Evolutionary conservation across 1,140 invertebrate species (phyloP).

Genomic region (Drosophila pruinosa): DNA sequence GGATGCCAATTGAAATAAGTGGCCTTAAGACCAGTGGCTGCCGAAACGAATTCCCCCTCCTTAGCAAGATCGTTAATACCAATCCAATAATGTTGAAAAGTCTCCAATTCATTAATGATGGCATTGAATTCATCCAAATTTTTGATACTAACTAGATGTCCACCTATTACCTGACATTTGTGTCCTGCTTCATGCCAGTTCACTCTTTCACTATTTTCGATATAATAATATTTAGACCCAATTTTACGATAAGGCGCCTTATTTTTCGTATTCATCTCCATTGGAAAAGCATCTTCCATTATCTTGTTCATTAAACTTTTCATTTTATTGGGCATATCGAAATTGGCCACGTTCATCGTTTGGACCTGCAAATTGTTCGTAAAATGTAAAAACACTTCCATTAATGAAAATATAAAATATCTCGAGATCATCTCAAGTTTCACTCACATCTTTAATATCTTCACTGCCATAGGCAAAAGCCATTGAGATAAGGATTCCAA

Average conservation of each 20-base stretch:
- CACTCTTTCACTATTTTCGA: not conserved
- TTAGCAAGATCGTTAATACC: slow-evolving; percentile 5
- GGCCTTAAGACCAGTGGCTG: not conserved
- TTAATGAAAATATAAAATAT: no score
- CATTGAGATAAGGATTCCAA: no score
- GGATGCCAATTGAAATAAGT: not conserved
- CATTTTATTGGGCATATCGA: no score
- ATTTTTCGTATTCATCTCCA: no score
- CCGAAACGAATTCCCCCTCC: not conserved
- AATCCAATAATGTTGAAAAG: slow-evolving; percentile 3
- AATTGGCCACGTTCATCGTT: no score
- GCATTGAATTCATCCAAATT: not conserved
- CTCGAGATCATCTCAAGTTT: not conserved
- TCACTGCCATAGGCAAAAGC: not conserved
- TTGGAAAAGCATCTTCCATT: no score
- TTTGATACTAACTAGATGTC: not conserved
- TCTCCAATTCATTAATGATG: no score
- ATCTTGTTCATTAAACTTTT: no score
- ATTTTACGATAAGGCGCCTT: no score
- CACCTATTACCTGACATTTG: not conserved
- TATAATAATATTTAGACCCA: slow-evolving; percentile 8
- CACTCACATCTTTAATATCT: not conserved
- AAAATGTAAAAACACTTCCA: not conserved
- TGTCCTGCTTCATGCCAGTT: not conserved
- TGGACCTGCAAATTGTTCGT: not conserved